Percentiles rank a stretch among this genome's conserved stretches.
Evolutionary conservation across 2,888 invertebrate genomes (phyloP).

Genomic region (Bellardia pandia): DNA sequence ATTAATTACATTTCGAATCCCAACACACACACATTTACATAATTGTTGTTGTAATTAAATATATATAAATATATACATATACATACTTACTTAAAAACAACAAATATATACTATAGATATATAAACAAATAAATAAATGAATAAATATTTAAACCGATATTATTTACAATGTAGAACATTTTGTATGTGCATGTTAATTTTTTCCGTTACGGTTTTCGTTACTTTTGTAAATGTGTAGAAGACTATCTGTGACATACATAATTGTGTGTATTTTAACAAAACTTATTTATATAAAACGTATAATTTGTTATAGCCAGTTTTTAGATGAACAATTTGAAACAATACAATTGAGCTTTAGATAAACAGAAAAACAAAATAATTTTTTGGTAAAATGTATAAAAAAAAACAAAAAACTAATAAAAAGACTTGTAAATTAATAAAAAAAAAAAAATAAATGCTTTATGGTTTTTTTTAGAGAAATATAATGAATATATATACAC

Average conservation of each 20-base stretch:
- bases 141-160: slow-evolving; percentile 14
- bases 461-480: slow-evolving; percentile 43
- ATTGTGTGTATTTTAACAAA: neutral
- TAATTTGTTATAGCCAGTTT: slow-evolving; percentile 59
- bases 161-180: slow-evolving; percentile 27
- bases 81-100: too few species aligned
- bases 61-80: slow-evolving; percentile 24
- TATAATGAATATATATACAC: slow-evolving; percentile 19
- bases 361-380: slow-evolving; percentile 25
- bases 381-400: slow-evolving; percentile 57
- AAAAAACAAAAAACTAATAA: slow-evolving; percentile 1
- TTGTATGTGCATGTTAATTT: slow-evolving; percentile 39
- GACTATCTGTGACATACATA: slow-evolving; percentile 49
- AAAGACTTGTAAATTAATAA: slow-evolving; percentile 61
- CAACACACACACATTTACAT: slow-evolving; percentile 36
- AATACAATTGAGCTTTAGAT: slow-evolving; percentile 68
- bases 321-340: slow-evolving; percentile 56
- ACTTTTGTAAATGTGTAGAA: slow-evolving; percentile 65
- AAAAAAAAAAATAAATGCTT: slow-evolving; percentile 39
- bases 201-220: slow-evolving; percentile 4
- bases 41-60: slow-evolving; percentile 60
- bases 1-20: slow-evolving; percentile 41
- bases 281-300: neutral
- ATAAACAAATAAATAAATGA: slow-evolving; percentile 1
- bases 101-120: neutral